These are phyloP conservation scores for Dynastes maya DNA, from an alignment of 2,888 invertebrate species.

Conservation along the genomic window DNA sequence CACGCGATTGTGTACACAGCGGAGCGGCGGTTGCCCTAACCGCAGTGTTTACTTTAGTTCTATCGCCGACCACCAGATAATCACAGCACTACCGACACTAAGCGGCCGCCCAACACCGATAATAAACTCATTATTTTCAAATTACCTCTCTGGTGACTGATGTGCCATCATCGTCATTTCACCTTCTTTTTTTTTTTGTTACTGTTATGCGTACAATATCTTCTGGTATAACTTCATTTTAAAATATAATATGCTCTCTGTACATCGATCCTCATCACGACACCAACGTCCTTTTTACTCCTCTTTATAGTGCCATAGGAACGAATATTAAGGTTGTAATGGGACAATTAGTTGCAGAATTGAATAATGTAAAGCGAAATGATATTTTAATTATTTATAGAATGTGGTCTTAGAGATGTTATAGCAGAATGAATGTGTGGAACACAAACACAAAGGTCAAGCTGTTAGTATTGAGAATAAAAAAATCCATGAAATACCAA, in stretches of 20 bases:
- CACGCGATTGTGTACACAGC: conserved; percentile 45
- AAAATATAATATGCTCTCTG: conserved; percentile 51
- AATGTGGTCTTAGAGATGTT: background rate
- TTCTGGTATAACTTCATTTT: conserved; percentile 45
- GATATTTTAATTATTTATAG: background rate
- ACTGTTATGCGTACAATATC: conserved; percentile 16
- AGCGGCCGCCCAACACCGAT: conserved; percentile 60
- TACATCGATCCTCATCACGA: conserved; percentile 10
- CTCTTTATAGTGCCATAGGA: background rate
- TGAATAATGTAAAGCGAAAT: background rate
- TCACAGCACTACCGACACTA: conserved; percentile 58
- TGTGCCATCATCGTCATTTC: conserved; percentile 50
- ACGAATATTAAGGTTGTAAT: conserved; percentile 8
- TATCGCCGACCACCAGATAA: conserved; percentile 62
- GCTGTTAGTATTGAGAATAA: too few relatives aligned
- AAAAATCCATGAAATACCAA: too few relatives aligned
- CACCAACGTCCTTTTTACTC: conserved; percentile 18
- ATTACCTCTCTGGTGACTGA: conserved; percentile 58
- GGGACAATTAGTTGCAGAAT: conserved; percentile 4
- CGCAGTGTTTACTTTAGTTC: conserved; percentile 60
- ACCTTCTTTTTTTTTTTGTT: conserved; percentile 18
- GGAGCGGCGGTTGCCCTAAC: conserved; percentile 47
- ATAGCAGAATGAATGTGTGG: too few relatives aligned
- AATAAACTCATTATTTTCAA: conserved; percentile 62
- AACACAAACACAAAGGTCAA: too few relatives aligned